Percentiles rank a stretch among this genome's conserved stretches.
Evolutionary conservation across 2,113 vertebrate genomes (phyloP).

Genomic region (Menura novaehollandiae): DNA sequence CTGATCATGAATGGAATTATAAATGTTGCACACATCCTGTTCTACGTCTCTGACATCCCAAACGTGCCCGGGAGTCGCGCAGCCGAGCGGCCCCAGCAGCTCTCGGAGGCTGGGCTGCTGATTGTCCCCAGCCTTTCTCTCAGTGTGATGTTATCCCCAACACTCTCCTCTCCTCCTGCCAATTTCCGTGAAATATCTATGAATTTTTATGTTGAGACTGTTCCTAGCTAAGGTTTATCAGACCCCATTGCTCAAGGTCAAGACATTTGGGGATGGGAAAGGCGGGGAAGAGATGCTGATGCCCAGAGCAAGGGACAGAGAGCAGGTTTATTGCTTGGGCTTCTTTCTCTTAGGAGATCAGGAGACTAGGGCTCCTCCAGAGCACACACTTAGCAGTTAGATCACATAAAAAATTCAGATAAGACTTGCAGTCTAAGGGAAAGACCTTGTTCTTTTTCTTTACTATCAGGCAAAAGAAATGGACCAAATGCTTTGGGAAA

Average conservation of each 20-base stretch:
- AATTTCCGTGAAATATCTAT: neutral
- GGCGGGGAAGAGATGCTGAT: neutral
- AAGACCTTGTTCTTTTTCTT: neutral
- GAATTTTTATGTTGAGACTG: neutral
- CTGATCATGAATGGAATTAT: neutral
- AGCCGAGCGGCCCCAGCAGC: neutral
- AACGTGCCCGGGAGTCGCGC: neutral
- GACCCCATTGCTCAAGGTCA: neutral
- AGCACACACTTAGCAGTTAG: neutral
- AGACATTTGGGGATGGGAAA: neutral
- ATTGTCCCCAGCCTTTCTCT: neutral
- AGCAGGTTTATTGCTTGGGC: neutral
- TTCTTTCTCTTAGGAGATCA: neutral
- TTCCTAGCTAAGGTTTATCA: neutral
- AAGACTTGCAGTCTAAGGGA: neutral
- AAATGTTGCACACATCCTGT: neutral
- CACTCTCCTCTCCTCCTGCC: neutral
- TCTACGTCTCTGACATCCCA: neutral
- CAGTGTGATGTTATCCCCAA: neutral
- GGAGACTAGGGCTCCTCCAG: neutral
- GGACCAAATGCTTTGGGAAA: neutral
- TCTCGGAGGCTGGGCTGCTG: neutral
- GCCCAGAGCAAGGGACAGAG: neutral
- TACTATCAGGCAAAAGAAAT: neutral
- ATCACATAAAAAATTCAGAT: neutral